Conservation (phyloP, 1,140 invertebrate species). For the Agrypnia vestita region DNA sequence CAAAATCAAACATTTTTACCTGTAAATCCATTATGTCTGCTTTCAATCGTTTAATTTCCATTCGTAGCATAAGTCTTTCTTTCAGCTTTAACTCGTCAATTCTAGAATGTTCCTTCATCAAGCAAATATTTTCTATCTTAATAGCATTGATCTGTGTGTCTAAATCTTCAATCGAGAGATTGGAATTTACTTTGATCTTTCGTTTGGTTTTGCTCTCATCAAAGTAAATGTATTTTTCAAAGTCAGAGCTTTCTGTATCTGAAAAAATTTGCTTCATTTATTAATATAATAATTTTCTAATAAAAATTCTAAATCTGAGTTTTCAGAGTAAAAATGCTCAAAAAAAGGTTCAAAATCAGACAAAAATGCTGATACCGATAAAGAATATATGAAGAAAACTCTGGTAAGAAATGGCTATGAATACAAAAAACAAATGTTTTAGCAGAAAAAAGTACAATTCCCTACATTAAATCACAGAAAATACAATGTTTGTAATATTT, state of each 20-base stretch:
- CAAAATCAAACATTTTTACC: constrained; percentile 24
- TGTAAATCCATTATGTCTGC: constrained; percentile 45
- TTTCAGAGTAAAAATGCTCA: too few relatives aligned
- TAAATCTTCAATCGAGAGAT: constrained; percentile 41
- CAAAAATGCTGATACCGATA: too few relatives aligned
- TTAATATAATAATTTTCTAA: constrained; percentile 6
- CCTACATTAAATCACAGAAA: too few relatives aligned
- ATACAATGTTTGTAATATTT: too few relatives aligned
- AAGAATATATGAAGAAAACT: too few relatives aligned
- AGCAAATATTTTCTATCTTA: constrained; percentile 52
- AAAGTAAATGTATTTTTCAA: constrained; percentile 58
- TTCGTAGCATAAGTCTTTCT: constrained; percentile 51
- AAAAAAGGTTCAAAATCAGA: too few relatives aligned
- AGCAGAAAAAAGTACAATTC: too few relatives aligned
- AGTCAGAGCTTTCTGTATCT: constrained; percentile 57
- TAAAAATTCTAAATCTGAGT: background rate
- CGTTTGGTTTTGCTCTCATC: constrained; percentile 55
- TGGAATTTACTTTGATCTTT: constrained; percentile 48
- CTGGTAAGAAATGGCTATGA: too few relatives aligned
- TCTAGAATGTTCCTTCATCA: constrained; percentile 50
- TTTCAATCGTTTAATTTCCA: constrained; percentile 54
- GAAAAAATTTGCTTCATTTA: constrained; percentile 8
- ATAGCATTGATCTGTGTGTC: constrained; percentile 47
- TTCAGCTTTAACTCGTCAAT: constrained; percentile 54
- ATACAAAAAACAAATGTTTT: too few relatives aligned